phyloP scores from a whole-genome alignment of 2,113 vertebrate species.

The Amazona guildingii region DNA sequence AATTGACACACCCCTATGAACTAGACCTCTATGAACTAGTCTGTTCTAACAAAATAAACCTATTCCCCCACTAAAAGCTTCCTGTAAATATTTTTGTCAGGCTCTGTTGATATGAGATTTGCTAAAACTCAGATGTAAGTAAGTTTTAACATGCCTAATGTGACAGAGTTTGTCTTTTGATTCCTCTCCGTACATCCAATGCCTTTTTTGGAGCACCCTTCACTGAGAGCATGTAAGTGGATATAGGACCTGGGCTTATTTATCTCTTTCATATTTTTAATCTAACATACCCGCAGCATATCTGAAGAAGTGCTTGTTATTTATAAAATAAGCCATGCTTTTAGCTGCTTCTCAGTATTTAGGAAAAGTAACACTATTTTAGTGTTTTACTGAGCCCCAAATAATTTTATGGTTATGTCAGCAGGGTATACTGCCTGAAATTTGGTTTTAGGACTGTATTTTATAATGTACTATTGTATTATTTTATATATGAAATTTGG shows the following conservation, averaged over 20 bases:
- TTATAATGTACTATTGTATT: neutral
- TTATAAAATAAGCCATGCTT: neutral
- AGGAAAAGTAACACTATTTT: neutral
- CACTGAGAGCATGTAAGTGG: neutral
- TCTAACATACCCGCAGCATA: neutral
- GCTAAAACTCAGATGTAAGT: neutral
- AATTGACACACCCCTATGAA: neutral
- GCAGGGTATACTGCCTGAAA: neutral
- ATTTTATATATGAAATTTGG: neutral
- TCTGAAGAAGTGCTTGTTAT: neutral
- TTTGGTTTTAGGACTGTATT: neutral
- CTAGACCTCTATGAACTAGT: neutral
- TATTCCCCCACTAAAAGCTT: neutral
- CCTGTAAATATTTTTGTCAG: neutral
- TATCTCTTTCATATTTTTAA: neutral
- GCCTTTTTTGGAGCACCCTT: neutral
- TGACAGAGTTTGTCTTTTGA: neutral
- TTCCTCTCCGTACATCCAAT: neutral
- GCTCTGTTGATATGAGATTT: neutral
- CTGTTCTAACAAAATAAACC: neutral
- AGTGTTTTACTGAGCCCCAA: neutral
- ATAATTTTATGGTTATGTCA: neutral
- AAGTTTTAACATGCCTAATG: neutral
- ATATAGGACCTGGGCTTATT: neutral
- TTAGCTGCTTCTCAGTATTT: neutral